phyloP scores from a whole-genome alignment of 2,797 vertebrate species.

The Pteronotus mesoamericanus region DNA sequence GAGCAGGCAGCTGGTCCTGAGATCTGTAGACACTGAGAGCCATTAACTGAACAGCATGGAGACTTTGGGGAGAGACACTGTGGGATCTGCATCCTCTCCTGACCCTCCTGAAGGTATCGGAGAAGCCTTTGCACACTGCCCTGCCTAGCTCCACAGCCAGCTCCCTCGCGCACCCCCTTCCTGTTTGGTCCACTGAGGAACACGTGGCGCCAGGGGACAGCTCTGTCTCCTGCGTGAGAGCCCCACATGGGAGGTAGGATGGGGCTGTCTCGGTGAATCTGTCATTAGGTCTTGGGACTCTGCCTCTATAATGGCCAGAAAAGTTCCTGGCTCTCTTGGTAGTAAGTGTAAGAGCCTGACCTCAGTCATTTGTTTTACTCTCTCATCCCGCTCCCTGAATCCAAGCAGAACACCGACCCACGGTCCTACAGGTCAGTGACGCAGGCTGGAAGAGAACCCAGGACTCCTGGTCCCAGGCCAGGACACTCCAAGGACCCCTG shows the following conservation, averaged over 20 bases:
- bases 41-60: neutral
- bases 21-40: neutral
- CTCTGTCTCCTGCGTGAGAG: neutral
- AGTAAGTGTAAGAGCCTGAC: neutral
- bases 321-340: neutral
- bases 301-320: neutral
- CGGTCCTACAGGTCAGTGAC: neutral
- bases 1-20: neutral
- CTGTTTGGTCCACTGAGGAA: rapidly evolving
- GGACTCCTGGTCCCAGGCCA: neutral
- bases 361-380: neutral
- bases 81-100: neutral
- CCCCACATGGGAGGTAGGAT: neutral
- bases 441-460: neutral
- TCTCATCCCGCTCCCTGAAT: neutral
- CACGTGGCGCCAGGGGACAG: neutral
- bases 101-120: neutral
- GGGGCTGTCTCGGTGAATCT: neutral
- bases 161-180: too few species aligned
- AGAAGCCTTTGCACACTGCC: neutral
- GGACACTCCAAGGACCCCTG: neutral
- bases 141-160: neutral
- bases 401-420: neutral
- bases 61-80: neutral
- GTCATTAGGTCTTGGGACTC: neutral